Conservation (phyloP, 2,113 vertebrate species). For the Hoplias malabaricus region DNA sequence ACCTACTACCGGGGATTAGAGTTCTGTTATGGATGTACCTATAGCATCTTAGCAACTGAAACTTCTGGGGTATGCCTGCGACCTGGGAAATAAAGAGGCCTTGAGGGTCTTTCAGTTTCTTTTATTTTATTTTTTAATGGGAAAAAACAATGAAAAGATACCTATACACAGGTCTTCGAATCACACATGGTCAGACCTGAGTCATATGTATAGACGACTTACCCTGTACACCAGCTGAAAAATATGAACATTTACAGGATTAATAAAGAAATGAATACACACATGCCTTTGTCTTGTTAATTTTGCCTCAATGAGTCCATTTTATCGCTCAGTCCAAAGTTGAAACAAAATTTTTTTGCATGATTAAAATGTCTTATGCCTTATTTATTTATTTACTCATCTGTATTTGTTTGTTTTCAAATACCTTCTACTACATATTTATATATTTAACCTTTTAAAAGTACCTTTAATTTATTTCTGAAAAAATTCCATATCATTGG, state of each 20-base stretch:
- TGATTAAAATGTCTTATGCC: too few relatives aligned
- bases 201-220: constrained; percentile 76
- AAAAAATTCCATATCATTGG: too few relatives aligned
- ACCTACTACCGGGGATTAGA: constrained; percentile 73
- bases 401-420: too few relatives aligned
- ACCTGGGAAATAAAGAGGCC: constrained; percentile 66
- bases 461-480: too few relatives aligned
- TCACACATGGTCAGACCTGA: constrained; percentile 54
- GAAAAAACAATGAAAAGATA: constrained; percentile 69
- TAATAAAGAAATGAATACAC: constrained; percentile 82
- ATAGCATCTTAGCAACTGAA: constrained; percentile 79
- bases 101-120: constrained; percentile 73
- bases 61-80: constrained; percentile 77
- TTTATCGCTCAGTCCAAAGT: too few relatives aligned
- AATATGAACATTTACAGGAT: constrained; percentile 76
- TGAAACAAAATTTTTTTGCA: too few relatives aligned
- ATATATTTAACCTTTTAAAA: too few relatives aligned
- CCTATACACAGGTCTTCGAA: constrained; percentile 75
- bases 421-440: too few relatives aligned
- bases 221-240: constrained; percentile 84
- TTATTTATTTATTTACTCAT: too few relatives aligned
- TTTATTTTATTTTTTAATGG: constrained; percentile 76
- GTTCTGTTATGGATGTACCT: constrained; percentile 81
- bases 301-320: constrained; percentile 24
- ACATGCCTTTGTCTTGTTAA: constrained; percentile 14